Conservation (phyloP, 2,888 invertebrate species). For the Omphaloscelis lunosa region DNA sequence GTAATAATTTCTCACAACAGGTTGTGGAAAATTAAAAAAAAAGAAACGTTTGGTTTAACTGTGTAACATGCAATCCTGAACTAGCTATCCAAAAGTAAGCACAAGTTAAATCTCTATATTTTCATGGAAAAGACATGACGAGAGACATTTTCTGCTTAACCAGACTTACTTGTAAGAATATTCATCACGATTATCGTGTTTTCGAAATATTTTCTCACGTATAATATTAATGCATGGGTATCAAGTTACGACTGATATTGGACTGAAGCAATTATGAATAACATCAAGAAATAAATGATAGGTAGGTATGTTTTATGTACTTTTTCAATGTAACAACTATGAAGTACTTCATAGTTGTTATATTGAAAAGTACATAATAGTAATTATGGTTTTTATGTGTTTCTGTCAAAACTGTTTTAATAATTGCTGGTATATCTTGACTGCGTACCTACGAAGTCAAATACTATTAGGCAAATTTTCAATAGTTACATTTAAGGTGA, state of each 20-base stretch:
- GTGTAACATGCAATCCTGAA: not conserved
- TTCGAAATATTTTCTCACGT: not conserved
- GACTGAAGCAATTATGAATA: slow-evolving; percentile 19
- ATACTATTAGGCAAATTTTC: not conserved
- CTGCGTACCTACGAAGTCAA: not conserved
- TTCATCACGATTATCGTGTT: slow-evolving; percentile 16
- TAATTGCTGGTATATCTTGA: slow-evolving; percentile 4
- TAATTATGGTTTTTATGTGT: slow-evolving; percentile 2
- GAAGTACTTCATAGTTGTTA: too few species aligned
- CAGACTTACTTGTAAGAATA: slow-evolving; percentile 47
- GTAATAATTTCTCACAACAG: not conserved
- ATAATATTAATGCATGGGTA: slow-evolving; percentile 1
- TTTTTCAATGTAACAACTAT: too few species aligned
- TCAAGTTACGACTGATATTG: slow-evolving; percentile 4
- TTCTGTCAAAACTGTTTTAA: slow-evolving; percentile 7
- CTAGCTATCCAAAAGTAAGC: not conserved
- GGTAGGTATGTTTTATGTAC: too few species aligned
- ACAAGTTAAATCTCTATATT: not conserved
- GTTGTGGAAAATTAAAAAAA: not conserved
- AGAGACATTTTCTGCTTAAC: not conserved
- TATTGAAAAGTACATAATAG: not conserved
- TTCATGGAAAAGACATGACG: too few species aligned
- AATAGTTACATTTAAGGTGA: not conserved
- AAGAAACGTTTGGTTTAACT: not conserved
- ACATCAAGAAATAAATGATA: slow-evolving; percentile 17